Evolutionary conservation across 2,113 vertebrate species (phyloP), one percentile per base, ranked within the genome.

Genomic region (Excalfactoria chinensis): DNA sequence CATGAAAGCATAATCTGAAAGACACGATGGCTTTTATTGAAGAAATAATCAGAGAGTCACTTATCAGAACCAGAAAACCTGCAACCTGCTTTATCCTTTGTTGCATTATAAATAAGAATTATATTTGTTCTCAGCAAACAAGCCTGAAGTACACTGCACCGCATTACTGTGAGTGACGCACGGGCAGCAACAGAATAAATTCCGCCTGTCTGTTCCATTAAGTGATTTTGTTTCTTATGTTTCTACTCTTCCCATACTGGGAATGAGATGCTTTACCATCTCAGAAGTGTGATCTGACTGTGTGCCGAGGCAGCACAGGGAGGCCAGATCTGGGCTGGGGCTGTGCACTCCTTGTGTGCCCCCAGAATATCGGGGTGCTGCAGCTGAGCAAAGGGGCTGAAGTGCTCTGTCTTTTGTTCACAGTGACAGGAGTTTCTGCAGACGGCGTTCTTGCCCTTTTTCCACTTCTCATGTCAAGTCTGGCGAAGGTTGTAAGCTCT

Each of bases 71-170:
- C 78, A 68, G n/a, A 88, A 77, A 92, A 83, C 66, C 71, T 74
- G 67, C 82, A 90, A 83, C 66, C 68, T 66, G 64, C 79, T 86
- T 93, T 91, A 89, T 91, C 69, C 91, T 96, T 96, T 93, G 76
- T 96, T 96, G 91, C 83, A 95, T 96, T 96, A 93, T 95, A 96
- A 96, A 95, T 96, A 93, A 86, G 94, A 93, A 88, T 88, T 88
- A 62, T 86, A 66, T 93, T 95, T 93, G 82, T 95, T 96, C 89
- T 84, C 37, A 48, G 66, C 89, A 92, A 95, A 75, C 72, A 77
- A 89, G 91, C 73, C 58, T 84, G 76, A 91, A 93, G 69, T 64
- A 49, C 79, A 2, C 82, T 37, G 93, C 48, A 55, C 28, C 78
- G 51, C 0, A 0, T 93, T 93, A 93, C 75, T 88, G 48, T 69